Evolutionary conservation across 2,888 invertebrate species (phyloP).

Genomic region (Scaptomyza flava): DNA sequence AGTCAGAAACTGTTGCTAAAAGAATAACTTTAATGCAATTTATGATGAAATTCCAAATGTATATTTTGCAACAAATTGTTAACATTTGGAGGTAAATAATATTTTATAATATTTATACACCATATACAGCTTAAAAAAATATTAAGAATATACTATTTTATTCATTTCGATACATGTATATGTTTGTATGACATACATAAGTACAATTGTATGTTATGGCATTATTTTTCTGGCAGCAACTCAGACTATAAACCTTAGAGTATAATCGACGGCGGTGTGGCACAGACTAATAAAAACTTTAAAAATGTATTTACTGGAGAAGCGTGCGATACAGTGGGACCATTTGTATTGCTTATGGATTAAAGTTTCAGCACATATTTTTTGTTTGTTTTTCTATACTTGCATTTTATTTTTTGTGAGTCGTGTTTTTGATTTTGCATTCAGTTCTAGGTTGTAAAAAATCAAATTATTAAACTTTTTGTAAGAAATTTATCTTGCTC

Average conservation of each 20-base stretch:
- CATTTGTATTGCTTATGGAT: background rate
- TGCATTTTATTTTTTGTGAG: no score
- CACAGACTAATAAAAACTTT: constrained; percentile 22
- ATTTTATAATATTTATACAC: no score
- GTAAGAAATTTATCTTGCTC: no score
- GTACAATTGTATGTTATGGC: no score
- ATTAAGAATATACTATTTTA: no score
- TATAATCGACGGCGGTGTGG: constrained; percentile 32
- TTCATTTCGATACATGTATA: no score
- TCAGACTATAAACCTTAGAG: constrained; percentile 1
- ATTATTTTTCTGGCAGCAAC: constrained; percentile 18
- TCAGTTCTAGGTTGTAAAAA: no score
- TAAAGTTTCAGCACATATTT: background rate
- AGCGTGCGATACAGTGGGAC: constrained; percentile 42
- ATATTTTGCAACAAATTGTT: no score
- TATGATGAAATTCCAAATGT: background rate
- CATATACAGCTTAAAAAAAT: background rate
- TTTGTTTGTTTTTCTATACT: no score
- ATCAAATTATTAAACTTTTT: background rate
- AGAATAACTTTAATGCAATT: constrained; percentile 1
- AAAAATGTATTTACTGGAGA: constrained; percentile 58
- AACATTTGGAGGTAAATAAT: no score
- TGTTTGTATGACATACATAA: no score
- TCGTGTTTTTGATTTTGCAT: no score
- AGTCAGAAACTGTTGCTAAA: background rate